Percentiles rank a stretch among this genome's conserved stretches.
These are phyloP conservation scores for Cisticola juncidis DNA, from an alignment of 2,113 vertebrate species.

Conservation along the genomic window DNA sequence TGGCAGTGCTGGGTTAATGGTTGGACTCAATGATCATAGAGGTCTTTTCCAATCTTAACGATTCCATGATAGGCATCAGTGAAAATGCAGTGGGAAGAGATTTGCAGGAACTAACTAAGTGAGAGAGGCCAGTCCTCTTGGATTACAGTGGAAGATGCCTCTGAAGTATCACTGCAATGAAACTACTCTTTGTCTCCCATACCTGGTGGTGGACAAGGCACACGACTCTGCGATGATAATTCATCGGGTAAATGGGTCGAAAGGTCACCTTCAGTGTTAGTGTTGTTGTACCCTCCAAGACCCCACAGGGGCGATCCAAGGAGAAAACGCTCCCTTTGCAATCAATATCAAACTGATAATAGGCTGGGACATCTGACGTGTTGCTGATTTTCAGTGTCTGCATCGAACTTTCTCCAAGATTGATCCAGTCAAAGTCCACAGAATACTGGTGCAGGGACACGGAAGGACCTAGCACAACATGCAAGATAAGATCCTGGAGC, in stretches of 20 bases:
- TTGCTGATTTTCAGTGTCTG: conserved; percentile 81
- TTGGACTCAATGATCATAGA: background rate
- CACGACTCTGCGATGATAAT: conserved; percentile 80
- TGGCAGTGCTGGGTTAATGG: background rate
- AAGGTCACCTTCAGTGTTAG: conserved; percentile 77
- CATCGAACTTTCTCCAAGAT: conserved; percentile 57
- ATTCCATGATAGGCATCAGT: background rate
- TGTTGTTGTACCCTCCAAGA: conserved; percentile 70
- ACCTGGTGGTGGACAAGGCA: conserved; percentile 92
- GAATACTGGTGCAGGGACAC: conserved; percentile 75
- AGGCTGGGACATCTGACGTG: conserved; percentile 68
- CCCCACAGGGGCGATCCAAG: conserved; percentile 78
- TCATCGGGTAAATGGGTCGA: conserved; percentile 77
- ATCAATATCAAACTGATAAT: conserved; percentile 88
- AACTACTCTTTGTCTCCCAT: background rate
- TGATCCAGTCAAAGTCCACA: conserved; percentile 83
- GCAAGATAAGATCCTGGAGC: background rate
- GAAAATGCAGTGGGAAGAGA: background rate
- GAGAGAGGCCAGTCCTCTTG: background rate
- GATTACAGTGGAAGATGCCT: background rate
- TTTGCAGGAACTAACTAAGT: background rate
- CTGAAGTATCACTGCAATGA: background rate
- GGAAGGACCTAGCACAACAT: conserved; percentile 76
- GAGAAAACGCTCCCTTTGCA: conserved; percentile 85
- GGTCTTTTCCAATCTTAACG: background rate